Base-by-base conservation (phyloP, 2,797 vertebrate species). In the Poecile montanus region DNA sequence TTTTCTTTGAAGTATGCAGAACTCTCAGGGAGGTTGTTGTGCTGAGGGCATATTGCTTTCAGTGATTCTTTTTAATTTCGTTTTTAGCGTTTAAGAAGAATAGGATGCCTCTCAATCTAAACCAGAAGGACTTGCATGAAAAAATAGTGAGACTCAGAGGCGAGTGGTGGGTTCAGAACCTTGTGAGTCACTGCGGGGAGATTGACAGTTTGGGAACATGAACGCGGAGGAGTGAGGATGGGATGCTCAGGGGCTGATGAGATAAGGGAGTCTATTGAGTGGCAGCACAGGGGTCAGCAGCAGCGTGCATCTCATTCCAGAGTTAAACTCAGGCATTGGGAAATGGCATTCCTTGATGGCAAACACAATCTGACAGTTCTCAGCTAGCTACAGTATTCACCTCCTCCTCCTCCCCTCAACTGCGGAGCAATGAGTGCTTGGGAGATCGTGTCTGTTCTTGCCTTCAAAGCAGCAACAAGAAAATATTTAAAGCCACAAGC, bases 201-300 rank as follows among this genome's bases (percentile, higher is more conserved):
- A 96, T 96, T 96, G 96, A 95, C 95, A 92, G 94, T 95, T 90
- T 96, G 96, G 94, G 95, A 95, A 92, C 96, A 96, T 54, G 89
- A 93, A 88, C 21, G 91, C 76, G 95, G 87, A 87, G 95, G 88
- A 96, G 96, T 96, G 92, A 93, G 88, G 93, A 93, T 65, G 91
- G 91, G 92, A 91, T 94, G 90, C 86, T 93, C 88, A 96, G 92
- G 91, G 93, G 90, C 92, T 97, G 94, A 89, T 95, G 93, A 96
- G 95, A 96, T 91, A 89, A 93, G 93, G 95, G 95, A 96, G 86
- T 93, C 94, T 94, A 91, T 73, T 88, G 91, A 96, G 90, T 95
- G 94, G 91, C 89, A 92, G 95, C 88, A 80, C 74, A 91, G 83
- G 85, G 96, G 96, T 96, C 96, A 96, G 95, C 89, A 91, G 85